Evolutionary conservation across 2,113 vertebrate genomes (phyloP).

Genomic region (Amphilophus citrinellus): DNA sequence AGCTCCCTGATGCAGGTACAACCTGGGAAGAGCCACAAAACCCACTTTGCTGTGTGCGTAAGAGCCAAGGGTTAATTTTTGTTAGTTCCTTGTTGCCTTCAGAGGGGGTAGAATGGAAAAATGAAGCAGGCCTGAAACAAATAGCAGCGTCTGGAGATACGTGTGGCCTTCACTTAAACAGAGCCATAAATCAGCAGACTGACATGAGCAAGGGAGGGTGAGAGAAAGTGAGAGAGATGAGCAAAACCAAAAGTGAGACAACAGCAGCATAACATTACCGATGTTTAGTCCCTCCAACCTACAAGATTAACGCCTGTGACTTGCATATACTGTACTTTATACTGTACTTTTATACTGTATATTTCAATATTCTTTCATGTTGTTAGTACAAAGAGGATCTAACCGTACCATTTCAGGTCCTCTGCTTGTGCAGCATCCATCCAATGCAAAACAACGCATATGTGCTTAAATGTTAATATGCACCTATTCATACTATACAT

Average conservation of each 20-base stretch:
- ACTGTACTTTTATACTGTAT: background rate
- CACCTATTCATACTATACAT: background rate
- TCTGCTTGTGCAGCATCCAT: background rate
- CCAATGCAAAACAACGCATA: no score
- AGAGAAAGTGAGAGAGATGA: slow-evolving; percentile 17
- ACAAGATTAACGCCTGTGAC: slow-evolving; percentile 25
- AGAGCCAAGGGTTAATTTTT: slow-evolving; percentile 77
- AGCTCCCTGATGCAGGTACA: slow-evolving; percentile 42
- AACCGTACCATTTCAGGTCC: background rate
- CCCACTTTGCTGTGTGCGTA: slow-evolving; percentile 48
- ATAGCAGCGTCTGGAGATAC: slow-evolving; percentile 84
- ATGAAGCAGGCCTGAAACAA: slow-evolving; percentile 84
- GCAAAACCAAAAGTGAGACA: slow-evolving; percentile 65
- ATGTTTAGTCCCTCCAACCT: slow-evolving; percentile 49
- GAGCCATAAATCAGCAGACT: slow-evolving; percentile 86
- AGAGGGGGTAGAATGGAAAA: slow-evolving; percentile 69
- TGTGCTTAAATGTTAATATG: background rate
- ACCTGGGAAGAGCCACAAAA: slow-evolving; percentile 54
- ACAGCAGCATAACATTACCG: slow-evolving; percentile 63
- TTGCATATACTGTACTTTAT: background rate
- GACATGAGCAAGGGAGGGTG: slow-evolving; percentile 62
- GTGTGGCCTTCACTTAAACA: slow-evolving; percentile 89
- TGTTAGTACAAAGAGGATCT: background rate
- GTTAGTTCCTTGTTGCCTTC: slow-evolving; percentile 74
- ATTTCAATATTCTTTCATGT: background rate